A percentile compares a stretch with the other conserved stretches of the same genome.
phyloP scores from a whole-genome alignment of 2,113 vertebrate genomes.

The Panurus biarmicus region DNA sequence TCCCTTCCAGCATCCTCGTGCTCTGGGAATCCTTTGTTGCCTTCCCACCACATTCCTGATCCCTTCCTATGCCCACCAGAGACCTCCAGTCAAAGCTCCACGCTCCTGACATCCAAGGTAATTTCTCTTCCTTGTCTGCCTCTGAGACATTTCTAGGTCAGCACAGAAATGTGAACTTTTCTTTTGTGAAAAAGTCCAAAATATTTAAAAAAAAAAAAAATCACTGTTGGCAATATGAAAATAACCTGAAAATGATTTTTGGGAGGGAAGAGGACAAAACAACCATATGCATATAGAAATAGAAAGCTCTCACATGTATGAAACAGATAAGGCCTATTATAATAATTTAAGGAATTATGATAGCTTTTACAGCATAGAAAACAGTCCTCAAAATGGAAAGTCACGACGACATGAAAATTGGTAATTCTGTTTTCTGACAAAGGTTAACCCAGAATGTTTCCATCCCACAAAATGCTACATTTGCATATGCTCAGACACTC shows the following conservation, averaged over 20 bases:
- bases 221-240: not conserved
- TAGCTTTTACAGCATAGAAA: not conserved
- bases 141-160: not conserved
- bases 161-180: not conserved
- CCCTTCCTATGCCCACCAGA: not conserved
- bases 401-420: not conserved
- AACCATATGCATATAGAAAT: not conserved
- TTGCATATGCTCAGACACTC: constrained; percentile 15
- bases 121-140: not conserved
- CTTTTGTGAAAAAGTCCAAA: not conserved
- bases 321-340: not conserved
- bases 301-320: not conserved
- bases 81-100: not conserved
- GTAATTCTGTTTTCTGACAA: not conserved
- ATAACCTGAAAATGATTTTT: not conserved
- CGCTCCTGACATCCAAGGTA: not conserved
- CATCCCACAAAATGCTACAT: constrained; percentile 40
- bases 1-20: not conserved
- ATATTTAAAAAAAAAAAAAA: not conserved
- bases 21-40: not conserved
- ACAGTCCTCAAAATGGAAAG: not conserved
- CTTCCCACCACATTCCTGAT: not conserved
- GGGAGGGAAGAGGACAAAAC: not conserved
- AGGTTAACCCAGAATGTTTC: not conserved
- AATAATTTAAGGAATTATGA: not conserved